A percentile compares a stretch with the other conserved stretches of the same genome.
Evolutionary conservation across 1,140 invertebrate genomes (phyloP).

Genomic region (Saxidomus purpurata): DNA sequence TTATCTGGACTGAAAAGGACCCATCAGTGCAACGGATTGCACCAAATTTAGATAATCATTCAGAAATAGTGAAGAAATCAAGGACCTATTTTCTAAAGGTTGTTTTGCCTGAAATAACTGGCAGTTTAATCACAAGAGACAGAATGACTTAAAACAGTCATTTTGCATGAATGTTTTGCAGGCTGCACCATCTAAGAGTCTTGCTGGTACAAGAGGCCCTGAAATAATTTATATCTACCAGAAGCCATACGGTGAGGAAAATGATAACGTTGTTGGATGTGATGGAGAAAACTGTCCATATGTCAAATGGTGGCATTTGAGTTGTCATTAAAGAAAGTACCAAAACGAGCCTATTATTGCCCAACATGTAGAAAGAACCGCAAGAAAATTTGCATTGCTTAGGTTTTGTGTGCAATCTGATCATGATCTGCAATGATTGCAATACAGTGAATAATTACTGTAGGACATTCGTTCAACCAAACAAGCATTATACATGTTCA

Average conservation of each 20-base stretch:
- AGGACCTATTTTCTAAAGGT: background rate
- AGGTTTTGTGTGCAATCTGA: too few relatives aligned
- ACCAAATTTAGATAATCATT: background rate
- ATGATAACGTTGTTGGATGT: background rate
- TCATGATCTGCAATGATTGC: too few relatives aligned
- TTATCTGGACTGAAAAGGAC: constrained; percentile 65
- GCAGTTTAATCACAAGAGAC: background rate
- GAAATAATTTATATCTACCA: background rate
- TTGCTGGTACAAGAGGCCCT: background rate
- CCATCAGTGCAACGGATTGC: constrained; percentile 7
- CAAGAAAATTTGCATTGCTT: too few relatives aligned
- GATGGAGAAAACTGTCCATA: constrained; percentile 10
- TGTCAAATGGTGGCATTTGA: background rate
- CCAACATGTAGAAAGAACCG: background rate
- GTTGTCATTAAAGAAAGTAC: background rate
- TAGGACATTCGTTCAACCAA: too few relatives aligned
- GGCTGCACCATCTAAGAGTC: background rate
- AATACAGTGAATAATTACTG: too few relatives aligned
- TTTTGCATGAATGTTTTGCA: constrained; percentile 38
- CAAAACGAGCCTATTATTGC: background rate
- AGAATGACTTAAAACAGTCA: background rate
- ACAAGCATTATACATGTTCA: too few relatives aligned
- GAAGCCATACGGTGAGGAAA: background rate
- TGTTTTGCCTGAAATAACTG: background rate
- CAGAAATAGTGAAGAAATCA: background rate